Evolutionary conservation across 2,888 invertebrate species (phyloP), one percentile per base, ranked within the genome.

Genomic region (Aspidapion aeneum): DNA sequence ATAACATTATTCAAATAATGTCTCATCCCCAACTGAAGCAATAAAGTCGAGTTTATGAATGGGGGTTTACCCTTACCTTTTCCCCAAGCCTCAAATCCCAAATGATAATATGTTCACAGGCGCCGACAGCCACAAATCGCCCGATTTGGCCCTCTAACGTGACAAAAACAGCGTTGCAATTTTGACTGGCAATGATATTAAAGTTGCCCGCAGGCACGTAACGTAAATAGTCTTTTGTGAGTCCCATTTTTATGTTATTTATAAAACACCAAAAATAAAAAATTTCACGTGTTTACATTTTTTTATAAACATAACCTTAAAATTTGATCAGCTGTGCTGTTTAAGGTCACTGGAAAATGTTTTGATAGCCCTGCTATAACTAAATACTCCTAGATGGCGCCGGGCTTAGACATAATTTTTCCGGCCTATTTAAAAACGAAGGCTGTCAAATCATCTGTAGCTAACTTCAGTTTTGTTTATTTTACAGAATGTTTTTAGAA

Each of bases 151-250:
- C 89, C 72, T 90, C 87, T 63, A 90, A 81, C 50, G 90, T 87
- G 1, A 96, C 86, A 79, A 94, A 94, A 61, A 86, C 84, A 35
- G 90, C 83, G 80, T 96, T 96, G 69, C 94, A 90, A 66, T 90
- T 86, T 21, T 86, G 80, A 78, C 90, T 91, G 2, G 90, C 89
- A 63, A 98, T 91, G 55, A 97, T 87, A 77, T 96, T 96, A 77
- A 96, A 94, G 66, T 90, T 89, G 7, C 93, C 94, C 65, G 87
- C 87, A 1, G 93, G 88, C 21, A 86, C 87, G 78, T 93, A 98
- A 58, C 95, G 89, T 70, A 97, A 84, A 85, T 98, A 98, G 81
- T 98, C 95, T 76, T 95, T 97, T 7, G 97, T 94, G 62, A 95
- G 81, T 58, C 93, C 94, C 94, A 94, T 94, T 57, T 62, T 62